These are phyloP conservation scores for Drosophila asahinai DNA, from an alignment of 1,140 invertebrate species.

Conservation along the genomic window DNA sequence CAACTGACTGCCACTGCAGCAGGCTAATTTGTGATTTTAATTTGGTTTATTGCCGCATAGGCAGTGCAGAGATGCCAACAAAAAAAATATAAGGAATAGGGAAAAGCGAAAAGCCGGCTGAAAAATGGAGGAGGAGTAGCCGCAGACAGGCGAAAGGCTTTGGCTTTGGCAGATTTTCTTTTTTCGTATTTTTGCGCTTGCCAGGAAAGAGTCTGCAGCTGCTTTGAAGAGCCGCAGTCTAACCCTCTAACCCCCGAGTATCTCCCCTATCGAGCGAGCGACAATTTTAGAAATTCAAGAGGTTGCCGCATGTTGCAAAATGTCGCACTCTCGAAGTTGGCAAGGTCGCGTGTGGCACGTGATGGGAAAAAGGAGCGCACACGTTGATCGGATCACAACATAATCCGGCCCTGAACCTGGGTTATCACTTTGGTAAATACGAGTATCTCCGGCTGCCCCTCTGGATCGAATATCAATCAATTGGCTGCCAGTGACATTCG, in stretches of 20 bases:
- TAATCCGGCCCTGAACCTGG: slow-evolving; percentile 64
- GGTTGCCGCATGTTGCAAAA: slow-evolving; percentile 75
- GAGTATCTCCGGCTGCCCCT: slow-evolving; percentile 11
- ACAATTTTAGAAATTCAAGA: slow-evolving; percentile 75
- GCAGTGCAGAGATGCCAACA: slow-evolving; percentile 64
- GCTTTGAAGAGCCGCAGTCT: slow-evolving; percentile 54
- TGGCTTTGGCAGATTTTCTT: slow-evolving; percentile 25
- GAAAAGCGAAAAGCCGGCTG: slow-evolving; percentile 11
- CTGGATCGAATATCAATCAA: slow-evolving; percentile 77
- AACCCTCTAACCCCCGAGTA: slow-evolving; percentile 14
- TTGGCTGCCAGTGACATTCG: slow-evolving; percentile 55
- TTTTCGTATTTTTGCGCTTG: slow-evolving; percentile 14
- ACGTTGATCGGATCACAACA: slow-evolving; percentile 79
- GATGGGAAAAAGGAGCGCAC: slow-evolving; percentile 73
- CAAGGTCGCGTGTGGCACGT: slow-evolving; percentile 76
- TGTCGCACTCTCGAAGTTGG: slow-evolving; percentile 59
- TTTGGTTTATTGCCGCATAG: slow-evolving; percentile 78
- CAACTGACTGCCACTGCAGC: slow-evolving; percentile 61
- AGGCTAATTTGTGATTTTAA: slow-evolving; percentile 77
- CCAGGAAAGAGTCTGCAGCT: slow-evolving; percentile 60
- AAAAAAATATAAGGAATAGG: slow-evolving; percentile 9
- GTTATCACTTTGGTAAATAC: slow-evolving; percentile 80
- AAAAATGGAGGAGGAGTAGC: slow-evolving; percentile 44
- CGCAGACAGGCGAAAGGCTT: slow-evolving; percentile 58
- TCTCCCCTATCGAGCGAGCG: slow-evolving; percentile 33